Base-by-base conservation (phyloP, 2,888 invertebrate genomes). In the Sussaba pulchella region DNA sequence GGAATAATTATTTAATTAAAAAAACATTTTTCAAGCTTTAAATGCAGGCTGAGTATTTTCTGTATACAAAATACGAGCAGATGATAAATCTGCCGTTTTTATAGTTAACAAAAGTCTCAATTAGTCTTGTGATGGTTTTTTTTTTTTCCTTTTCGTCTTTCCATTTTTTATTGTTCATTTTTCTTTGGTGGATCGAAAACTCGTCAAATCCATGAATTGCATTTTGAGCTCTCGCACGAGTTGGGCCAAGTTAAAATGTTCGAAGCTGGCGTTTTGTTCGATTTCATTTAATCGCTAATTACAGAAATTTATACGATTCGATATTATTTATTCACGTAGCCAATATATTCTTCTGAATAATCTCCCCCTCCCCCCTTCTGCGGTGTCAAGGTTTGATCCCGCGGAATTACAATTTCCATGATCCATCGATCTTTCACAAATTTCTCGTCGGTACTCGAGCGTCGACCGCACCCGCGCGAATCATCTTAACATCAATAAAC, bases 401-500 rank as follows among this genome's bases (percentile, higher is more conserved):
- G n/a, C n/a, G n/a, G n/a, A 31, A 5, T 31, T 6, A 31, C 6
- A 5, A 5, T 31, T 31, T 31, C 31, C 31, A 31, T 31, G 6
- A 31, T 31, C 31, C 6, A 31, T 31, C 31, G 6, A 31, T 31
- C 6, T 31, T 31, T 31, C 31, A 31, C 2, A 31, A 5, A 5
- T 31, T 31, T 31, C 6, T 31, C 6, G 4, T 31, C 6, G 31
- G 31, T 31, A 5, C n/a, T n/a, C n/a, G n/a, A n/a, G n/a, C n/a
- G n/a, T n/a, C n/a, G n/a, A n/a, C n/a, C n/a, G n/a, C n/a, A n/a
- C n/a, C n/a, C n/a, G n/a, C 59, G 19, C 10, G 17, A 59, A 39
- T 59, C n/a, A 19, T 59, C 36, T 19, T 41, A 79, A 80, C 76
- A 72, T 67, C 43, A 5, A 57, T 67, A 57, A 71, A 80, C 70